phyloP scores from a whole-genome alignment of 2,113 vertebrate genomes.

The Leptosomus discolor region DNA sequence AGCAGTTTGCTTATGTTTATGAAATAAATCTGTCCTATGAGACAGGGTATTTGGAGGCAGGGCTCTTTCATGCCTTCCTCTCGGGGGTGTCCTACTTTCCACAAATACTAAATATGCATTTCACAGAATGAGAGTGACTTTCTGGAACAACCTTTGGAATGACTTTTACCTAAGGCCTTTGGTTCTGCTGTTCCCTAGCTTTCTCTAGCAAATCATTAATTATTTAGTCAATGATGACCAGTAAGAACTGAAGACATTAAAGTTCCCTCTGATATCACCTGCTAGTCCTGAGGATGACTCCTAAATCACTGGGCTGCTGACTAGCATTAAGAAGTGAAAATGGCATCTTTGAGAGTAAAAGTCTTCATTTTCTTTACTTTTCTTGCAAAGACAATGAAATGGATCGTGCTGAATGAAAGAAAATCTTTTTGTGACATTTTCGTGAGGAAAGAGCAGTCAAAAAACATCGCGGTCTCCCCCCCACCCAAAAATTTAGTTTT shows the following conservation, averaged over 20 bases:
- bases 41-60: background rate
- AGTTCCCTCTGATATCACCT: background rate
- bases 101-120: background rate
- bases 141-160: background rate
- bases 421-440: conserved; percentile 40
- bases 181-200: background rate
- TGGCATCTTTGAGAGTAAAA: background rate
- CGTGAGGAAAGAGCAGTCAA: conserved; percentile 29
- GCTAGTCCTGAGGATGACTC: background rate
- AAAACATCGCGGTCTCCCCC: background rate
- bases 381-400: background rate
- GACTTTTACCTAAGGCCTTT: background rate
- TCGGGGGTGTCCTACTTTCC: background rate
- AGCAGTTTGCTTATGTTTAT: background rate
- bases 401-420: background rate
- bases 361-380: conserved; percentile 45
- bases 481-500: background rate
- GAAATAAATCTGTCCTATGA: background rate
- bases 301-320: conserved; percentile 10
- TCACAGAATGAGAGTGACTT: background rate
- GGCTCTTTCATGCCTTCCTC: background rate
- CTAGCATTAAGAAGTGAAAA: background rate
- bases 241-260: background rate
- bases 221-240: background rate
- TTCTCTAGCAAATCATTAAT: background rate